These are phyloP conservation scores for Mylabris sibirica DNA, from an alignment of 2,888 invertebrate species.

Conservation along the genomic window DNA sequence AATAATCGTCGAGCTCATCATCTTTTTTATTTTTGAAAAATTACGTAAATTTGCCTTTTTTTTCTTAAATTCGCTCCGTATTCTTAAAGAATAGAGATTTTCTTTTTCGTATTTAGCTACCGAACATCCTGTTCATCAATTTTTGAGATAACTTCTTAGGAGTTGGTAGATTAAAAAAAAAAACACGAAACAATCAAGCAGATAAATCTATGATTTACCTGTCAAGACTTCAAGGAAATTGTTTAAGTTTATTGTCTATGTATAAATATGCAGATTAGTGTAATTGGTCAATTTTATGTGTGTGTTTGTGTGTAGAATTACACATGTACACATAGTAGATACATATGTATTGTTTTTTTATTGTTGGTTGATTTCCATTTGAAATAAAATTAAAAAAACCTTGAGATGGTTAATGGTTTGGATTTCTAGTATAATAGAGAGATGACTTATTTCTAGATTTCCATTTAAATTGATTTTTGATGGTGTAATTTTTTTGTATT, in stretches of 20 bases:
- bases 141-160: not conserved
- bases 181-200: no score
- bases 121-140: not conserved
- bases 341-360: slow-evolving; percentile 4
- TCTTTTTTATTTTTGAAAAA: not conserved
- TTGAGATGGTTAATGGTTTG: slow-evolving; percentile 12
- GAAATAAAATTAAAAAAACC: not conserved
- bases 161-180: no score
- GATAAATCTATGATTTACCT: not conserved
- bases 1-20: not conserved
- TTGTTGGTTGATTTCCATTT: not conserved
- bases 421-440: slow-evolving; percentile 3
- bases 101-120: not conserved
- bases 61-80: no score
- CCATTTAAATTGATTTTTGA: not conserved
- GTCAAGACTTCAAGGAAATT: slow-evolving; percentile 5
- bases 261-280: not conserved
- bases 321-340: no score
- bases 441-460: not conserved
- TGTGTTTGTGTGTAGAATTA: not conserved
- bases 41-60: slow-evolving; percentile 8
- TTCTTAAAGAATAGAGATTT: not conserved
- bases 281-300: slow-evolving; percentile 8
- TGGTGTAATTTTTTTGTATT: not conserved
- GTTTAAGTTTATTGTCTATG: not conserved